Evolutionary conservation across 2,888 invertebrate genomes (phyloP).

Genomic region (Drosophila rubida): DNA sequence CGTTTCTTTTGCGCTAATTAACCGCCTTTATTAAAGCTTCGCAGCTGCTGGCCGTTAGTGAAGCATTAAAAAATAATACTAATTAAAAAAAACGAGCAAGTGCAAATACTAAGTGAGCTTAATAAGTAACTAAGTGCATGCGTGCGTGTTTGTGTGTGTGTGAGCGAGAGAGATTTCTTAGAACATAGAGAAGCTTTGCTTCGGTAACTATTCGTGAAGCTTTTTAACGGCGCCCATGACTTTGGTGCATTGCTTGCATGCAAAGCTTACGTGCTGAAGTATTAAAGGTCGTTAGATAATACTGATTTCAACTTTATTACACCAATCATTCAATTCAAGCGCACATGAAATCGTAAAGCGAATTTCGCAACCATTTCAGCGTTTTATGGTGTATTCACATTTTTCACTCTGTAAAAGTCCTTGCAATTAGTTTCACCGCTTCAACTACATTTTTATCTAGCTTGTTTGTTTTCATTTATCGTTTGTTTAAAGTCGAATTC

Average conservation of each 20-base stretch:
- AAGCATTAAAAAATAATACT: slow-evolving; percentile 29
- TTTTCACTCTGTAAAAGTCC: neutral
- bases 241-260: slow-evolving; percentile 31
- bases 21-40: slow-evolving; percentile 28
- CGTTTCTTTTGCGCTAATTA: slow-evolving; percentile 25
- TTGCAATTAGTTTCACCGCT: neutral
- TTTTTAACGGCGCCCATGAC: slow-evolving; percentile 28
- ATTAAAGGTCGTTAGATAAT: slow-evolving; percentile 36
- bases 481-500: slow-evolving; percentile 7
- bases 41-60: slow-evolving; percentile 33
- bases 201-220: slow-evolving; percentile 25
- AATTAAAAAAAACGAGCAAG: slow-evolving; percentile 18
- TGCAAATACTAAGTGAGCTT: slow-evolving; percentile 32
- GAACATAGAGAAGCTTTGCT: slow-evolving; percentile 24
- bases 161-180: neutral
- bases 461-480: slow-evolving; percentile 24
- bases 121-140: slow-evolving; percentile 8
- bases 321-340: neutral
- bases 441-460: neutral
- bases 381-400: neutral
- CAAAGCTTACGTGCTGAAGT: slow-evolving; percentile 45
- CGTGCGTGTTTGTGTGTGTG: neutral
- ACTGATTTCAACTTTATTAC: slow-evolving; percentile 19
- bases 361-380: neutral
- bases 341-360: neutral